A percentile compares a stretch with the other conserved stretches of the same genome.
Conservation (phyloP, 2,888 invertebrate species). For the Apodemia duryi region DNA sequence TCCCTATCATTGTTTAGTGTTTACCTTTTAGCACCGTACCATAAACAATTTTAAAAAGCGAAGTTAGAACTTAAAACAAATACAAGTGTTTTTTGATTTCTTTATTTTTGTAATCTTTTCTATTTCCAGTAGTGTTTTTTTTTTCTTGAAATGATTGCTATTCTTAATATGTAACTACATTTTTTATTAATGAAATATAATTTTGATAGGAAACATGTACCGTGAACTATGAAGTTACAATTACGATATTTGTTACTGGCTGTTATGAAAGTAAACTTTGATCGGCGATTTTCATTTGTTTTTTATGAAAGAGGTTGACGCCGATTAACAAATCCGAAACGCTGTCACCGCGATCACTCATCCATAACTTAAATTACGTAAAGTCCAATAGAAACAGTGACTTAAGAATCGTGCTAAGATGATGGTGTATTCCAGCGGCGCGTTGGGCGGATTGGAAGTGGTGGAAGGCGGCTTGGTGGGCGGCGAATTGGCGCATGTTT, state of each 20-base stretch:
- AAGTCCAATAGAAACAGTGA: conserved; percentile 30
- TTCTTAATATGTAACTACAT: conserved; percentile 36
- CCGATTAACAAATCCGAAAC: conserved; percentile 29
- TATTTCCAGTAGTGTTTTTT: no score
- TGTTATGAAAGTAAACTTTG: conserved; percentile 34
- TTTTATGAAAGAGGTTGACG: conserved; percentile 34
- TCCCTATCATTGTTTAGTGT: no score
- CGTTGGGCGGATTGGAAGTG: conserved; percentile 74
- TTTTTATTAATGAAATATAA: conserved; percentile 2
- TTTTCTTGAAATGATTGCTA: conserved; percentile 31
- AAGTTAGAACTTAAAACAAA: no score
- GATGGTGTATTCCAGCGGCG: conserved; percentile 78
- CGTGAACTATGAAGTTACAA: conserved; percentile 14
- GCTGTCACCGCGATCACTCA: conserved; percentile 30
- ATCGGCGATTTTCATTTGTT: conserved; percentile 29
- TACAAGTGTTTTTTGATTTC: no score
- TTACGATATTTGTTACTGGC: conserved; percentile 34
- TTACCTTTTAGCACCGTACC: background rate
- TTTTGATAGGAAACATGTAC: conserved; percentile 6
- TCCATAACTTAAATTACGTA: conserved; percentile 34
- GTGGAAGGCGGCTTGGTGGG: conserved; percentile 65
- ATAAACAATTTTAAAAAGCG: conserved; percentile 10
- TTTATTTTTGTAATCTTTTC: no score
- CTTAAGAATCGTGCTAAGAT: conserved; percentile 52
- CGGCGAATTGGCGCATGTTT: conserved; percentile 64